Evolutionary conservation across 1,140 invertebrate species (phyloP), one percentile per base, ranked within the genome.

Genomic region (Choristoneura fumiferana): DNA sequence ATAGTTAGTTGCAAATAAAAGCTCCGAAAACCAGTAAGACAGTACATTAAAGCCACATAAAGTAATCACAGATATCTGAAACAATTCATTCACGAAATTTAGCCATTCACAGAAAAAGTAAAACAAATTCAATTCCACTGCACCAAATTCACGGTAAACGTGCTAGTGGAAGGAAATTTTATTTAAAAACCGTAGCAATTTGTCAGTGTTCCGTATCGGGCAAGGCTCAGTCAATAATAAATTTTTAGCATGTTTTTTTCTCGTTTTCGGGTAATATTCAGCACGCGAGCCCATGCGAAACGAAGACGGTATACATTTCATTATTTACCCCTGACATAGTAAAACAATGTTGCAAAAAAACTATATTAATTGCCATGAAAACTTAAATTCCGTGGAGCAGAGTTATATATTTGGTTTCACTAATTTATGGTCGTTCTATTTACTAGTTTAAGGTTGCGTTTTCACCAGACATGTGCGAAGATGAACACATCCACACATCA

Each of bases 221-320:
- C 58, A 57, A 62, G 62, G 76, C 63, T 78, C 68, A 84, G 76
- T 81, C 81, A 78, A 87, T 86, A 85, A 77, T 82, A 85, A 85
- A 80, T 81, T 74, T 67, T 68, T 69, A 71, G 59, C 43, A 43
- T 54, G 57, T 65, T 78, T 83, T 86, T 87, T 84, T 84, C 72
- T 78, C 74, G 67, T 78, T 75, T 84, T 81, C 60, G 60, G 74
- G 70, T 64, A 73, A 79, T 78, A 80, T 78, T 73, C 65, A 72
- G 67, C 85, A 88, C 85, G 85, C 85, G 62, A 88, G 62, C 69
- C 62, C 78, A 76, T 73, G 73, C 76, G 63, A 64, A 66, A 58
- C 37, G 60, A 62, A 70, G 67, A 67, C 71, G 62, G 73, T 75
- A 71, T 74, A 72, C 64, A 68, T 78, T 78, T 71, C 66, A 76